Percentiles rank a stretch among this genome's conserved stretches.
Conservation (phyloP, 2,113 vertebrate genomes). For the Delphinus delphis region DNA sequence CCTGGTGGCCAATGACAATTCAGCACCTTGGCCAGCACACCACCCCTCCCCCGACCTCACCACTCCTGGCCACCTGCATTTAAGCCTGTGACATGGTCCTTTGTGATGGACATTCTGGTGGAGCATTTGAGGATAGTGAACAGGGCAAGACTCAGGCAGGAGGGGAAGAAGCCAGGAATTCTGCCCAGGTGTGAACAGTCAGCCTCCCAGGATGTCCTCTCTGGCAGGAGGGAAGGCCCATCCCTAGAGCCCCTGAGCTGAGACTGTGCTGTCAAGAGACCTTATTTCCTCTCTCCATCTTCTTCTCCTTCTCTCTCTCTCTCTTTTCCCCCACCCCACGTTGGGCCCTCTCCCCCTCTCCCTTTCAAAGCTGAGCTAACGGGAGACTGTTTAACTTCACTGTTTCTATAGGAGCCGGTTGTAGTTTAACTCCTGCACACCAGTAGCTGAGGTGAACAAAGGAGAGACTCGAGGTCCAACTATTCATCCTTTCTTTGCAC, state of each 20-base stretch:
- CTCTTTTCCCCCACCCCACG: not conserved
- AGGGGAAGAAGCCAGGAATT: not conserved
- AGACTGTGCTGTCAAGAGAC: constrained; percentile 6
- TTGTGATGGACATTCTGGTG: not conserved
- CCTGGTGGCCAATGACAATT: not conserved
- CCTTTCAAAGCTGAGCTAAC: constrained; percentile 87
- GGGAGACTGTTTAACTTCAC: constrained; percentile 94
- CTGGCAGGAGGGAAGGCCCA: not conserved
- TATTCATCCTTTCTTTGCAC: constrained; percentile 96
- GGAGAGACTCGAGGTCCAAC: constrained; percentile 91
- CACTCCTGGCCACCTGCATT: not conserved
- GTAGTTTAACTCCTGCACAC: constrained; percentile 96
- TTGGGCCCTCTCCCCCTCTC: constrained; percentile 72
- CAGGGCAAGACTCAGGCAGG: not conserved
- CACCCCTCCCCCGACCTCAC: no score
- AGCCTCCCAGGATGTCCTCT: not conserved
- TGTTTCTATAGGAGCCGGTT: constrained; percentile 91
- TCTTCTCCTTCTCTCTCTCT: not conserved
- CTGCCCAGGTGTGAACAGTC: constrained; percentile 42
- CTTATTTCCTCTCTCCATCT: no score
- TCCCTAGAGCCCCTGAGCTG: not conserved
- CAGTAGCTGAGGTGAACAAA: constrained; percentile 92
- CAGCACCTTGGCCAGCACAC: constrained; percentile 50
- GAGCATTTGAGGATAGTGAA: not conserved
- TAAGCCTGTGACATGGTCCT: not conserved